These are phyloP conservation scores for Notospermus geniculatus DNA, from an alignment of 1,140 invertebrate genomes.

Conservation along the genomic window DNA sequence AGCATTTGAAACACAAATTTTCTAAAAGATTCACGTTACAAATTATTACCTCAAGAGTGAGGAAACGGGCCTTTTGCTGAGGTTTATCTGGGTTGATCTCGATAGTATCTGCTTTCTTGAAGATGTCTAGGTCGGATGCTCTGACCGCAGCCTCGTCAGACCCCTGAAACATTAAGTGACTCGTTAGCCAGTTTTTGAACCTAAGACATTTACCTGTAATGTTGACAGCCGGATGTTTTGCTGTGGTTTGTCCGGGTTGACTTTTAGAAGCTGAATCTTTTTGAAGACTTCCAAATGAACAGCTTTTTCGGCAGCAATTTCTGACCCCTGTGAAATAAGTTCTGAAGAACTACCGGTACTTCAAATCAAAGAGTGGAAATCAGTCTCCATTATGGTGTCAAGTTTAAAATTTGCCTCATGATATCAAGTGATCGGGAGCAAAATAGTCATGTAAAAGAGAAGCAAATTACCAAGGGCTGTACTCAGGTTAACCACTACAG, in stretches of 20 bases:
- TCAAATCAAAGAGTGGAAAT: no score
- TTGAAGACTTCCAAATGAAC: no score
- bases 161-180: slow-evolving; percentile 32
- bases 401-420: no score
- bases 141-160: slow-evolving; percentile 41
- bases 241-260: background rate
- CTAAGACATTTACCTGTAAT: background rate
- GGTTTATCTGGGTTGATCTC: slow-evolving; percentile 69
- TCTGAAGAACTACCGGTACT: no score
- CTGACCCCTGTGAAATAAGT: no score
- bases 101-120: slow-evolving; percentile 63
- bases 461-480: background rate
- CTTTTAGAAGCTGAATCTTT: background rate
- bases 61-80: slow-evolving; percentile 65
- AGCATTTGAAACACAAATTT: background rate
- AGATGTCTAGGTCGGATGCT: slow-evolving; percentile 59
- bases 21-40: background rate
- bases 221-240: background rate
- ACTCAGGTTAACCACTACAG: background rate
- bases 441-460: no score
- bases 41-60: slow-evolving; percentile 62
- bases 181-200: background rate
- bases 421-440: no score
- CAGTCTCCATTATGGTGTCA: no score
- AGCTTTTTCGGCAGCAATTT: no score